phyloP scores from a whole-genome alignment of 1,140 invertebrate species.

The Cherax quadricarinatus region DNA sequence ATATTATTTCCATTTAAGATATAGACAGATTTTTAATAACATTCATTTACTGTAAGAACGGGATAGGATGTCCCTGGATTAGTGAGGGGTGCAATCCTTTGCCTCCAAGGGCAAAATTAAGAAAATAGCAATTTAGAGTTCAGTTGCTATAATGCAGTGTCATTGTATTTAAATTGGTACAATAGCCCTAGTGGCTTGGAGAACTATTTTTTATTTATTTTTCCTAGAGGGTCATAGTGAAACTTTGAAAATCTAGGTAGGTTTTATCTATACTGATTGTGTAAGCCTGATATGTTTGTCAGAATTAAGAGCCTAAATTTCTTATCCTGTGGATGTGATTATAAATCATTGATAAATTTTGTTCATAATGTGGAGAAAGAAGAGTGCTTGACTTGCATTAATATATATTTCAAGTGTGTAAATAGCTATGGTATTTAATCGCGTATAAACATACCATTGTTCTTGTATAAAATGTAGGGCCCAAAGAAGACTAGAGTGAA shows the following conservation, averaged over 20 bases:
- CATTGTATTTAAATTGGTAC: conserved; percentile 54
- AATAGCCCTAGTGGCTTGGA: conserved; percentile 41
- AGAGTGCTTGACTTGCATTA: conserved; percentile 41
- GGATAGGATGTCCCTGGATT: conserved; percentile 9
- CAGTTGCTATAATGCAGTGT: conserved; percentile 51
- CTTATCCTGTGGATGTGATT: conserved; percentile 56
- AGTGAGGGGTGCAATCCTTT: conserved; percentile 11
- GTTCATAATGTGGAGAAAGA: conserved; percentile 28
- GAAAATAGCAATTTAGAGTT: conserved; percentile 8
- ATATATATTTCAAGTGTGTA: conserved; percentile 66
- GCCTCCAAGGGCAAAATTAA: conserved; percentile 32
- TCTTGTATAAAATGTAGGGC: conserved; percentile 71
- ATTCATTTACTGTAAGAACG: background rate
- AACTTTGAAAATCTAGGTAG: conserved; percentile 7
- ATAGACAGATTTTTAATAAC: conserved; percentile 9
- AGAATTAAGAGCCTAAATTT: conserved; percentile 15
- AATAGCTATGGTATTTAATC: conserved; percentile 70
- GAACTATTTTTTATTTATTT: conserved; percentile 40
- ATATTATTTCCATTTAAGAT: conserved; percentile 10
- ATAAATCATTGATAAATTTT: conserved; percentile 42
- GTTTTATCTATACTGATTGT: conserved; percentile 23
- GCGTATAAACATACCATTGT: conserved; percentile 68
- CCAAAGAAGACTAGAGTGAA: conserved; percentile 48
- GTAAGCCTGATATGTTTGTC: background rate
- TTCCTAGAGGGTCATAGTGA: conserved; percentile 1